phyloP scores from a whole-genome alignment of 2,888 invertebrate genomes.

The Thymelicus lineola region DNA sequence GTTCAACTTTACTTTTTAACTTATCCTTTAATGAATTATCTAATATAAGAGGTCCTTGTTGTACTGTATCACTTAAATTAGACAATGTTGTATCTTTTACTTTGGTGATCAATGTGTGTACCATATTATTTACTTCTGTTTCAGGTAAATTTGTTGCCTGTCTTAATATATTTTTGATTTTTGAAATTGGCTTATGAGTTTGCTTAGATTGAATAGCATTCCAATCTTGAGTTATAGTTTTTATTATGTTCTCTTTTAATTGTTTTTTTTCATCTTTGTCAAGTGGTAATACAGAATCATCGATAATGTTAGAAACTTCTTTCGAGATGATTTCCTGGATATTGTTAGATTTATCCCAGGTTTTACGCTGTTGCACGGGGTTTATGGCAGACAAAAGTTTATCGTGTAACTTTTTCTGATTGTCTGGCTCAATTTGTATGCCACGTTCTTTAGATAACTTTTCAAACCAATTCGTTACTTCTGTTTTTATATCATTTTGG shows the following conservation, averaged over 20 bases:
- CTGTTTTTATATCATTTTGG: constrained; percentile 42
- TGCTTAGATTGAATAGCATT: constrained; percentile 2
- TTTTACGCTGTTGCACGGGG: constrained; percentile 1
- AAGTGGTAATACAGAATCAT: neutral
- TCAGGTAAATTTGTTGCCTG: constrained; percentile 18
- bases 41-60: constrained; percentile 1
- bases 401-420: constrained; percentile 17
- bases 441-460: constrained; percentile 36
- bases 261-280: constrained; percentile 2
- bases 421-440: constrained; percentile 1
- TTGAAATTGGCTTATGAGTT: neutral
- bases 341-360: constrained; percentile 11
- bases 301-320: neutral
- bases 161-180: constrained; percentile 19
- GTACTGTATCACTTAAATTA: neutral
- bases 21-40: constrained; percentile 10
- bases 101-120: constrained; percentile 5
- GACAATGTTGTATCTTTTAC: neutral
- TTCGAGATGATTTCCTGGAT: constrained; percentile 3
- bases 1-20: constrained; percentile 7
- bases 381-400: constrained; percentile 5
- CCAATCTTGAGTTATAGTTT: constrained; percentile 2
- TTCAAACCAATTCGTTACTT: constrained; percentile 48
- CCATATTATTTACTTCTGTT: constrained; percentile 16
- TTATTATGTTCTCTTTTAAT: constrained; percentile 10